Percentiles rank a stretch among this genome's conserved stretches.
phyloP scores from a whole-genome alignment of 1,140 invertebrate species.

The Melanaphis sacchari region DNA sequence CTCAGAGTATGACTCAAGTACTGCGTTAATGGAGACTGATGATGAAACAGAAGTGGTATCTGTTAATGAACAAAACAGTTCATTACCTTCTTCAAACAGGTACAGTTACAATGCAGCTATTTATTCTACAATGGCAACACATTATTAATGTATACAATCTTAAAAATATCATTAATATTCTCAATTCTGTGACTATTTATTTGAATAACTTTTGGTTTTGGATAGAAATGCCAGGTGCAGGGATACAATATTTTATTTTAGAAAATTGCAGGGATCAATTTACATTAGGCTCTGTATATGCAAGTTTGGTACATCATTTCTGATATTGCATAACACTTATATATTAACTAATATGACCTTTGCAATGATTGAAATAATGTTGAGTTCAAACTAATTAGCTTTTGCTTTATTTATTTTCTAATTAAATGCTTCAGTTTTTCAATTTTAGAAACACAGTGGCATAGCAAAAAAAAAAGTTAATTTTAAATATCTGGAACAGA shows the following conservation, averaged over 20 bases:
- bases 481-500: not conserved
- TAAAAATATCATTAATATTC: not conserved
- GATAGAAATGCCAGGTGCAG: constrained; percentile 47
- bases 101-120: constrained; percentile 62
- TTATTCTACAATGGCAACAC: constrained; percentile 58
- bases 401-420: constrained; percentile 24
- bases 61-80: constrained; percentile 55
- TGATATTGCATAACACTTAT: constrained; percentile 25
- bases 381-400: constrained; percentile 30
- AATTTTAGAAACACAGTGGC: not conserved
- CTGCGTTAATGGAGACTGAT: constrained; percentile 64
- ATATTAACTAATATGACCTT: constrained; percentile 40
- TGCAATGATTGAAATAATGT: not conserved
- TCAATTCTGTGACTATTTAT: constrained; percentile 44
- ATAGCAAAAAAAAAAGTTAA: not conserved
- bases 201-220: constrained; percentile 50
- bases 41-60: constrained; percentile 58
- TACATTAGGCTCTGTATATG: constrained; percentile 34
- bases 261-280: constrained; percentile 45
- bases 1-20: constrained; percentile 69
- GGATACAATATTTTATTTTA: constrained; percentile 39
- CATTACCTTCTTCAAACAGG: constrained; percentile 60
- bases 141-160: constrained; percentile 19
- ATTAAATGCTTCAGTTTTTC: constrained; percentile 24
- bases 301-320: constrained; percentile 49